Evolutionary conservation across 2,797 vertebrate species (phyloP).

Genomic region (Masticophis lateralis): DNA sequence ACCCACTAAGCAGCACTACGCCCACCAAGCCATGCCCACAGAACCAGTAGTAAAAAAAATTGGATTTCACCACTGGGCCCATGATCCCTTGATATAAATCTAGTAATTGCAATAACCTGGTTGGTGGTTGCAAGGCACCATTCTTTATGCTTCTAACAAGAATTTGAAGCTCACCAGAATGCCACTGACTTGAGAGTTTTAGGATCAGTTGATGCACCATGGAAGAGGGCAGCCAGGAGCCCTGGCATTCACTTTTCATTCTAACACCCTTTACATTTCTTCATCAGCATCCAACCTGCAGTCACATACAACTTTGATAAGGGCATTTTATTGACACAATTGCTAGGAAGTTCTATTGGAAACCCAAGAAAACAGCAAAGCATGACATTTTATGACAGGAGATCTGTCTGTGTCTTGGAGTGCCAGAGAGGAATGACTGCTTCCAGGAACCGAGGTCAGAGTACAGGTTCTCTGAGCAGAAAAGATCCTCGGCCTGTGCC

Average conservation of each 20-base stretch:
- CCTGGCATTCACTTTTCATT: neutral
- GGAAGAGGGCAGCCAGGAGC: neutral
- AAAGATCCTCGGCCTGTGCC: neutral
- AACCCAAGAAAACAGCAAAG: neutral
- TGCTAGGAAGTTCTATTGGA: neutral
- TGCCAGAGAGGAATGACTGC: neutral
- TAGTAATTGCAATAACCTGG: neutral
- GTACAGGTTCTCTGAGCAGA: neutral
- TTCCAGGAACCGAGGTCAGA: neutral
- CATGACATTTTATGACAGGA: neutral
- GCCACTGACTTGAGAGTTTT: neutral
- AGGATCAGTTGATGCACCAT: neutral
- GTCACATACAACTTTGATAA: neutral
- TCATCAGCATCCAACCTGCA: neutral
- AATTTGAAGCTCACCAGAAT: neutral
- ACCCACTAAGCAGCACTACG: too few relatives aligned
- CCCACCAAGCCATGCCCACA: too few relatives aligned
- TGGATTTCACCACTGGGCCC: neutral
- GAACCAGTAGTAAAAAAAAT: too few relatives aligned
- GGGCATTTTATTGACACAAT: neutral
- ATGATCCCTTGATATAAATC: neutral
- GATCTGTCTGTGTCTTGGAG: neutral
- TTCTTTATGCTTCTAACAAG: neutral
- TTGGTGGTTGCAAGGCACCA: neutral
- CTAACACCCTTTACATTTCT: neutral